phyloP scores from a whole-genome alignment of 2,113 vertebrate species.

The Rattus norvegicus region GRCr8 NC_086022.1:82199501-82200000 shows the following conservation, averaged over 20 bases:
- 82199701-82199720: conserved; percentile 78
- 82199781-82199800: background rate
- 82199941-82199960: background rate
- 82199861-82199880: background rate
- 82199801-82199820: background rate
- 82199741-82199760: background rate
- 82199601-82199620: conserved; percentile 80
- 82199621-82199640: conserved; percentile 85
- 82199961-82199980: background rate
- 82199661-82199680: conserved; percentile 82
- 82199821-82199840: conserved; percentile 31
- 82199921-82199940: background rate
- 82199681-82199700: conserved; percentile 60
- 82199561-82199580: conserved; percentile 88
- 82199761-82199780: conserved; percentile 42
- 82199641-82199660: conserved; percentile 81
- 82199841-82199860: background rate
- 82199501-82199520: conserved; percentile 85
- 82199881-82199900: background rate
- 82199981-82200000: background rate
- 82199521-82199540: conserved; percentile 81
- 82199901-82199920: conserved; percentile 18
- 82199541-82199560: conserved; percentile 89
- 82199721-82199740: conserved; percentile 44
- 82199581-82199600: conserved; percentile 89